These are phyloP conservation scores for Drosophila gunungcola DNA, from an alignment of 1,140 invertebrate species.

Conservation along the genomic window DNA sequence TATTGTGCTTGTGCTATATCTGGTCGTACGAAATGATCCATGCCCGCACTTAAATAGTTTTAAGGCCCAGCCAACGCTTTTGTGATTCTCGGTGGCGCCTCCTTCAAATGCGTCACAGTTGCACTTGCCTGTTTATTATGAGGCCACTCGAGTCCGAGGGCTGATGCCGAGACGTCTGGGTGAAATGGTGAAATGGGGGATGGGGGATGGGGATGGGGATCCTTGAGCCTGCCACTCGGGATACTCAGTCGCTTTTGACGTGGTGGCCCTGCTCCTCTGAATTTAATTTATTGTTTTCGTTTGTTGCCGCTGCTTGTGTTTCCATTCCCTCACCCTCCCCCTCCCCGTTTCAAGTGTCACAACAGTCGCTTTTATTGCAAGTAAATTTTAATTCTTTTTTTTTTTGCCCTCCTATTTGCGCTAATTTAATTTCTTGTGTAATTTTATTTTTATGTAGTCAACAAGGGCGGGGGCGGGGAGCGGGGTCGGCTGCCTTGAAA, in stretches of 20 bases:
- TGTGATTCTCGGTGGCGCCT: conserved; percentile 7
- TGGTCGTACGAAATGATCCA: background rate
- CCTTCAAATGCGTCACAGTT: conserved; percentile 50
- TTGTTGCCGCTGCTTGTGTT: conserved; percentile 37
- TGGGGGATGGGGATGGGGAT: conserved; percentile 28
- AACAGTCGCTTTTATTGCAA: conserved; percentile 78
- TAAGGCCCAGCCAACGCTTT: conserved; percentile 7
- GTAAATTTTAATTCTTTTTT: conserved; percentile 38
- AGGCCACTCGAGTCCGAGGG: conserved; percentile 64
- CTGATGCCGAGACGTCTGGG: conserved; percentile 46
- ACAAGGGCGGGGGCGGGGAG: conserved; percentile 35
- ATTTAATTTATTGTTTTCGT: conserved; percentile 81
- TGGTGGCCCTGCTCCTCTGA: conserved; percentile 55
- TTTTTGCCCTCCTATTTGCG: conserved; percentile 72
- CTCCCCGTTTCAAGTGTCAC: conserved; percentile 59
- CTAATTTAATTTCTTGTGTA: conserved; percentile 83
- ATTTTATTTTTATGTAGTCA: conserved; percentile 81
- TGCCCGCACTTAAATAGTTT: conserved; percentile 7
- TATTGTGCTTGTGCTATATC: conserved; percentile 13
- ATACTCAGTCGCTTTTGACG: conserved; percentile 64
- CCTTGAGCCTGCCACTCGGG: conserved; percentile 55
- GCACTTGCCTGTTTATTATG: conserved; percentile 77
- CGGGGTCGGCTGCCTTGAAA: conserved; percentile 65
- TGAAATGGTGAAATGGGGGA: background rate
- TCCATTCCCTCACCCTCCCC: background rate